Conservation (phyloP, 2,888 invertebrate species). For the Halictus quadricinctus region DNA sequence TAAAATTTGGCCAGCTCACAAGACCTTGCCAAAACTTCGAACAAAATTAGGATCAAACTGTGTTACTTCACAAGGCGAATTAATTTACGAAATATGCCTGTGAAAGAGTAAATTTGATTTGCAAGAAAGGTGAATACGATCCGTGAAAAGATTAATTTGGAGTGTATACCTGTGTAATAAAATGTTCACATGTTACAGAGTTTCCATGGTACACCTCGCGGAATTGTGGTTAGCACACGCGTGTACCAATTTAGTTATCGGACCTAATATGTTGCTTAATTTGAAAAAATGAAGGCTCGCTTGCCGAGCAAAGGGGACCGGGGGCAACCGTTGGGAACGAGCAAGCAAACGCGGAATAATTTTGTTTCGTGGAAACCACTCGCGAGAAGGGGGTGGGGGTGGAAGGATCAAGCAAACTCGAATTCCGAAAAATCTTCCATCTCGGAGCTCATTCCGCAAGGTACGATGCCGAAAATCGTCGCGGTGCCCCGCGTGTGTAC, state of each 20-base stretch:
- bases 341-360: conserved; percentile 32
- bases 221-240: not conserved
- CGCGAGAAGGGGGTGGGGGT: too few relatives aligned
- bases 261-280: not conserved
- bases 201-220: not conserved
- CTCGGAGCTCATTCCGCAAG: conserved; percentile 5
- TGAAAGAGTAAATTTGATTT: not conserved
- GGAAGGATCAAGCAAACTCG: not conserved
- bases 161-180: not conserved
- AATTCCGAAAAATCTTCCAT: conserved; percentile 30
- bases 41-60: too few relatives aligned
- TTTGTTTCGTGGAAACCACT: conserved; percentile 35
- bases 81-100: not conserved
- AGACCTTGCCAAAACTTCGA: too few relatives aligned
- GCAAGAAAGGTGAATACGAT: not conserved
- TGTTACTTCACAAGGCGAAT: not conserved
- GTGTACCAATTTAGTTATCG: not conserved
- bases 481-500: conserved; percentile 13
- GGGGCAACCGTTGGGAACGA: not conserved
- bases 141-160: not conserved
- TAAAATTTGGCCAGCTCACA: too few relatives aligned
- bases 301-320: not conserved
- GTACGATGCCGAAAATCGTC: conserved; percentile 40
- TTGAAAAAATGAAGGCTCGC: not conserved
- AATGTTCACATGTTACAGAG: not conserved